These are phyloP conservation scores for Bilobella aurantiaca DNA, from an alignment of 1,140 invertebrate species.

Conservation along the genomic window DNA sequence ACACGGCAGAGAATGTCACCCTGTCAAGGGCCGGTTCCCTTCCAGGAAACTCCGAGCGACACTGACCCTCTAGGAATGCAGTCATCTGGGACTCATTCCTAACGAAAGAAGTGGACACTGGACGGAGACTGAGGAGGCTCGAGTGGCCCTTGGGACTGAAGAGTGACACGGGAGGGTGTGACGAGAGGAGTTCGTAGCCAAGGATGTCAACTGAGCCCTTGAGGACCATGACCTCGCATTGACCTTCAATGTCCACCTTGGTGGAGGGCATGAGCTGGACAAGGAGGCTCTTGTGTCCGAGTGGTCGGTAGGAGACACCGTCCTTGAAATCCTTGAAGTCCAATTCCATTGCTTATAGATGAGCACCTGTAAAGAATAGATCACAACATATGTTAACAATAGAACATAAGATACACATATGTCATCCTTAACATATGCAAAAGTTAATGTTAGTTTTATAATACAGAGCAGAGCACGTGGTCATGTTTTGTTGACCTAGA, in stretches of 20 bases:
- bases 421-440: too few relatives aligned
- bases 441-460: too few relatives aligned
- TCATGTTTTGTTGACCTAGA: too few relatives aligned
- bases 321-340: too few relatives aligned
- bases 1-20: neutral
- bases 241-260: neutral
- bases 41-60: too few relatives aligned
- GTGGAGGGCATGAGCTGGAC: neutral
- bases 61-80: neutral
- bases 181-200: neutral
- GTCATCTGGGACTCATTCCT: neutral
- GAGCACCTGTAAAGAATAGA: too few relatives aligned
- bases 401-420: too few relatives aligned
- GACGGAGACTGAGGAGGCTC: neutral
- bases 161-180: neutral
- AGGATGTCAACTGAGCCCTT: slow-evolving; percentile 8
- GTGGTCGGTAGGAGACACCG: neutral
- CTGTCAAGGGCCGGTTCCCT: too few relatives aligned
- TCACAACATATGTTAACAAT: too few relatives aligned
- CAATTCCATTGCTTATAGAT: too few relatives aligned
- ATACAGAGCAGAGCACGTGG: too few relatives aligned
- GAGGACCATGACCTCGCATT: neutral
- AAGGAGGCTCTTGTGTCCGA: neutral
- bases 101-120: neutral
- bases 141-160: slow-evolving; percentile 17